Base-by-base conservation (phyloP, 2,797 vertebrate species). In the Rhinogobio ventralis region DNA sequence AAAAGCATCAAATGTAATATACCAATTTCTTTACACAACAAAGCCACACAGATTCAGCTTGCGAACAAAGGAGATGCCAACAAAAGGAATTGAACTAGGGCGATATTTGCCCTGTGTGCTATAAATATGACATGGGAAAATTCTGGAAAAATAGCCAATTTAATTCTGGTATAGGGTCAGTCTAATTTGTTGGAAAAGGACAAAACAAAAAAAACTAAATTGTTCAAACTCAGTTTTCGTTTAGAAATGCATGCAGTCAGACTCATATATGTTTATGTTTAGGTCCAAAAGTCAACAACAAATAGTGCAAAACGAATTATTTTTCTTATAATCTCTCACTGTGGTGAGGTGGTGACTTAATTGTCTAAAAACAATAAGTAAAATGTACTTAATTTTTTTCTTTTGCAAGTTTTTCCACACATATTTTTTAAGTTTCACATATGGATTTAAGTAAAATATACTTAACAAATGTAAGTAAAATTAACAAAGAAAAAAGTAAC, bases 51-150 rank as follows among this genome's bases (percentile, higher is more conserved):
- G 87, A 84, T 85, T 78, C 85, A 87, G 84, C 75, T 88, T 69
- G 62, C 74, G 30, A 67, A 93, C 85, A 94, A 92, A 93, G 87
- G 39, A 62, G 79, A 83, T 68, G n/a, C 83, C 68, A 60, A 88
- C 62, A 66, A 72, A 72, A 85, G 57, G 67, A n/a, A 79, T 82
- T 84, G 49, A 82, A 90, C 89, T 89, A 85, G 85, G 84, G 85
- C 2, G 80, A 86, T 88, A 23, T 90, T 55, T 60, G 30, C 80
- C 53, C 83, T 83, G 60, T 85, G 42, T 79, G 30, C 19, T 28
- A 42, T 42, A 66, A 67, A 82, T 46, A 62, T 36, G 42, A 49
- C 45, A 74, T 28, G n/a, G 75, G 30, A 23, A 79, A 74, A 64
- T 85, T 81, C 62, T 78, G 81, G 39, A 71, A 84, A 81, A 76